Evolutionary conservation across 2,797 vertebrate genomes (phyloP).

Genomic region (Bradypodion ventrale): DNA sequence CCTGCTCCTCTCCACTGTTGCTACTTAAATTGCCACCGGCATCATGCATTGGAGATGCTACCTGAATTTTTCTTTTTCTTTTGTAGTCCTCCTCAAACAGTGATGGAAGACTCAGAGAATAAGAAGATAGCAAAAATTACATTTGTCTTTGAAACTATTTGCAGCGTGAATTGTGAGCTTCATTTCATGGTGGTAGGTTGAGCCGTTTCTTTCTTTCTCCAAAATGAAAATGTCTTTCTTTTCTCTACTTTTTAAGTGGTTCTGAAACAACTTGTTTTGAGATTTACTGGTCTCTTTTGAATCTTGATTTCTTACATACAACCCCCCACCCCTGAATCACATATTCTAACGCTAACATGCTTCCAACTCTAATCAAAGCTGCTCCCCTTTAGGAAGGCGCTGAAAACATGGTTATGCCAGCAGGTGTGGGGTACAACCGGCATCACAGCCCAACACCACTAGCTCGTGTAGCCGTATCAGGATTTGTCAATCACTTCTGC

Average conservation of each 20-base stretch:
- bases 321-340: no score
- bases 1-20: neutral
- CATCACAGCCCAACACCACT: no score
- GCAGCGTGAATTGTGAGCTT: conserved; percentile 85
- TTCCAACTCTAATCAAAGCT: no score
- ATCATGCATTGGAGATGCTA: neutral
- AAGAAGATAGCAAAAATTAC: conserved; percentile 86
- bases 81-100: conserved; percentile 79
- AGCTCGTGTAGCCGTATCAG: no score
- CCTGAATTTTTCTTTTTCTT: conserved; percentile 19
- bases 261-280: neutral
- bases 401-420: no score
- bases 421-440: no score
- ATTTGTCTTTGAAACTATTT: conserved; percentile 92
- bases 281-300: no score
- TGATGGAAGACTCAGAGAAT: conserved; percentile 76
- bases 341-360: no score
- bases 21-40: neutral
- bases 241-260: neutral
- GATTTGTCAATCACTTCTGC: no score
- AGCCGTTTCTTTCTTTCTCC: neutral
- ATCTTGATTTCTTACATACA: no score
- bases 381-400: no score
- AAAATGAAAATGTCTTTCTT: neutral
- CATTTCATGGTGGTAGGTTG: conserved; percentile 88